Base-by-base conservation (phyloP, 2,113 vertebrate genomes). In the Paradoxurus hermaphroditus region DNA sequence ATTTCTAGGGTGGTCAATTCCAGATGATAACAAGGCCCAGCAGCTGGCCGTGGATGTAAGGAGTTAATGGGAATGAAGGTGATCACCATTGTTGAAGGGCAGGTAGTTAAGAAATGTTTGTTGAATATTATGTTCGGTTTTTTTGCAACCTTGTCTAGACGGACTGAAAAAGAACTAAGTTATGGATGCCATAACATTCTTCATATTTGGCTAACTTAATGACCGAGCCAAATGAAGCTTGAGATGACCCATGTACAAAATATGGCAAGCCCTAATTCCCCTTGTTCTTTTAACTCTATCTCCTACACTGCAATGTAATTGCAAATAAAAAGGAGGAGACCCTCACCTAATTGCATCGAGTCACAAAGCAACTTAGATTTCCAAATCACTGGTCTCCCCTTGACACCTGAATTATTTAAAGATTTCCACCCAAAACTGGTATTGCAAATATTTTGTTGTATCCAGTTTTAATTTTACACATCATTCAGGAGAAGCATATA, bases 361-460 rank as follows among this genome's bases (percentile, higher is more conserved):
- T 94, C 63, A 86, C 53, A 96, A 87, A 70, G 39, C 49, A 89
- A 86, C 79, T 62, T 82, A 90, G 46, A 73, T 75, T 84, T 92
- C 21, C 27, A 92, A n/a, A 75, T 90, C 46, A 68, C 21, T 82
- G 9, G 12, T 83, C 39, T 87, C 31, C 86, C 44, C 56, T 86
- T 41, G 63, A 96, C 94, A 94, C 23, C 7, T n/a, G 36, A 92
- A 59, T 87, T 87, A 78, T 41, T 75, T 92, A 82, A 95, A 91
- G 3, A 25, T 85, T 91, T 95, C 72, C 63, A 51, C 16, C 14
- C 29, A 97, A 94, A 85, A 70, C 0, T 68, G 49, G 67, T 70
- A 86, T 27, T 46, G 25, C 27, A 91, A 94, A 67, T 86, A 92
- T 41, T 39, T 41, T 75, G 25, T 96, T 49, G 65, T 21, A 92